A percentile compares a stretch with the other conserved stretches of the same genome.
These are phyloP conservation scores for Ctenicera cuprea DNA, from an alignment of 2,888 invertebrate genomes.

Conservation along the genomic window DNA sequence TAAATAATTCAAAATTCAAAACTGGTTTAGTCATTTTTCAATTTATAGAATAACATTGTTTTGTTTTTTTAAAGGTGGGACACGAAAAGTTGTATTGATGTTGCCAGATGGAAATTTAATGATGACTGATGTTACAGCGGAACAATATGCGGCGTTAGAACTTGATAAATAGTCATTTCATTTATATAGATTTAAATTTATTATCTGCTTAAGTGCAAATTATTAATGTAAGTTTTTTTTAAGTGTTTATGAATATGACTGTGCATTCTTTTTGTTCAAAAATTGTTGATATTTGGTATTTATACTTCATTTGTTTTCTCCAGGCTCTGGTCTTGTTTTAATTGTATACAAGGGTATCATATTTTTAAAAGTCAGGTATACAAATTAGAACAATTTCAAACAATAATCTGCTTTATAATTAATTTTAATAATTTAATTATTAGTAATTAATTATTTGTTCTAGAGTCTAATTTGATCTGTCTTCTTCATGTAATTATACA, in stretches of 20 bases:
- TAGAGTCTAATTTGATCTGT: neutral
- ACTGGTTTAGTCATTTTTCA: neutral
- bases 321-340: neutral
- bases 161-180: slow-evolving; percentile 66
- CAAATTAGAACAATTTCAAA: neutral
- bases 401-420: no score
- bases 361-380: neutral
- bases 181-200: slow-evolving; percentile 17
- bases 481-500: slow-evolving; percentile 5
- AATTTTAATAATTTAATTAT: no score
- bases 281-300: slow-evolving; percentile 21
- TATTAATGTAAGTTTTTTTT: slow-evolving; percentile 29
- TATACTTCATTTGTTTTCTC: neutral
- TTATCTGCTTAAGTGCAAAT: slow-evolving; percentile 39
- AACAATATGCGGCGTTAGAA: slow-evolving; percentile 83
- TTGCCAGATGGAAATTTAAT: slow-evolving; percentile 90
- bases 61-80: slow-evolving; percentile 80
- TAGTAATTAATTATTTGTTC: slow-evolving; percentile 6
- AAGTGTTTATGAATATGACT: slow-evolving; percentile 21
- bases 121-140: slow-evolving; percentile 91
- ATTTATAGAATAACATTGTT: neutral
- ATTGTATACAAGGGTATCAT: no score
- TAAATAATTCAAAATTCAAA: no score
- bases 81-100: slow-evolving; percentile 87
- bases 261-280: neutral